These are phyloP conservation scores for Pangasius djambal DNA, from an alignment of 2,797 vertebrate genomes.

Conservation along the genomic window DNA sequence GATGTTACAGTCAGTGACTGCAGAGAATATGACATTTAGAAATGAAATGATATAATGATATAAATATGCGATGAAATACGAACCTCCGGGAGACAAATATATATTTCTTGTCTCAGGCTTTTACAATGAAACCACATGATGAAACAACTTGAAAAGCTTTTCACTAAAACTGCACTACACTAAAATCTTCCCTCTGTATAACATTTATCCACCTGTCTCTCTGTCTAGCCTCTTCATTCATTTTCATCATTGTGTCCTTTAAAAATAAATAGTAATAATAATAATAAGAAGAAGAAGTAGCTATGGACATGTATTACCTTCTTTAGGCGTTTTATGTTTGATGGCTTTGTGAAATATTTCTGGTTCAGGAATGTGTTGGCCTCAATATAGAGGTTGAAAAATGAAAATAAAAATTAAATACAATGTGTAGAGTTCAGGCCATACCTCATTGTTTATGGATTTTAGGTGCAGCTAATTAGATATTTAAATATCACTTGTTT, in stretches of 20 bases:
- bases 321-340: not conserved
- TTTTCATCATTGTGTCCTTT: not conserved
- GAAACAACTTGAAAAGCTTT: not conserved
- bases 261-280: not conserved
- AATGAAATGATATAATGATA: no score
- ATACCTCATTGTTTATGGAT: not conserved
- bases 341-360: not conserved
- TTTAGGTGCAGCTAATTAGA: not conserved
- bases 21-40: not conserved
- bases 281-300: not conserved
- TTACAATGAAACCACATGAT: not conserved
- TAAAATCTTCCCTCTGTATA: not conserved
- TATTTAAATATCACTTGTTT: not conserved
- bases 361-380: not conserved
- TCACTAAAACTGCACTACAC: not conserved
- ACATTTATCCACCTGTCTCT: not conserved
- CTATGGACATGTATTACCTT: not conserved
- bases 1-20: not conserved
- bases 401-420: not conserved
- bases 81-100: not conserved
- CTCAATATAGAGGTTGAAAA: not conserved
- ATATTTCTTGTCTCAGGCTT: constrained; percentile 18
- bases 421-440: not conserved
- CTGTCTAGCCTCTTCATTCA: not conserved
- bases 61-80: not conserved